Evolutionary conservation across 2,888 invertebrate genomes (phyloP), one percentile per base, ranked within the genome.

Genomic region (Pachliopta kotzebuea): DNA sequence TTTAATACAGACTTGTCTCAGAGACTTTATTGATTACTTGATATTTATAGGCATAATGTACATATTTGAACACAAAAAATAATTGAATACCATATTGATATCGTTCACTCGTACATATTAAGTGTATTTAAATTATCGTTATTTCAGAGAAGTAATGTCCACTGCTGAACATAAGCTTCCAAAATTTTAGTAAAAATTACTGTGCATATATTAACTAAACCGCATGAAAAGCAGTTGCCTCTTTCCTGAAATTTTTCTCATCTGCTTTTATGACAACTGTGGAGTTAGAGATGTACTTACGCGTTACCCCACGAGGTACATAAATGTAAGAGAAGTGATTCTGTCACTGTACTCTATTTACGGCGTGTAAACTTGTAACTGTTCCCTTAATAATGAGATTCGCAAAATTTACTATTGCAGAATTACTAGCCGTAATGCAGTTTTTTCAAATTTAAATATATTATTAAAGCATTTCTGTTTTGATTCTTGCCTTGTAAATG

Each of bases 1-100:
- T 65, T 54, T 61, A 65, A 61, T 61, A 53, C 31, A 61, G 57
- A 65, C 54, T 61, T 56, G 31, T 54, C 57, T 21, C 53, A 53
- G 57, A 57, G 56, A 50, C 50, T 52, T 60, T 53, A 64, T 60
- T 56, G 42, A 60, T 60, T 60, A 56, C 29, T 57, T 57, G 53
- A 31, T 61, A 21, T 29, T 23, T 61, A 54, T 54, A 53, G 61
- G 17, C 65, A 54, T 45, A 61, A 54, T 57, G 57, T 65, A 65
- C 23, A 61, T 61, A 29, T 54, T 21, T 53, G 45, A 11, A 20
- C 20, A 53, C 26, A 53, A 61, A 57, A 61, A 60, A 56, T 52
- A 52, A 56, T 61, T 60, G 45, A 0, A 53, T 23, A 42, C 60
- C 57, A 31, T 54, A 49, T 61, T 49, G 20, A 31, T 26, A 45